phyloP scores from a whole-genome alignment of 2,888 invertebrate genomes.

The Melinopterus prodromus region DNA sequence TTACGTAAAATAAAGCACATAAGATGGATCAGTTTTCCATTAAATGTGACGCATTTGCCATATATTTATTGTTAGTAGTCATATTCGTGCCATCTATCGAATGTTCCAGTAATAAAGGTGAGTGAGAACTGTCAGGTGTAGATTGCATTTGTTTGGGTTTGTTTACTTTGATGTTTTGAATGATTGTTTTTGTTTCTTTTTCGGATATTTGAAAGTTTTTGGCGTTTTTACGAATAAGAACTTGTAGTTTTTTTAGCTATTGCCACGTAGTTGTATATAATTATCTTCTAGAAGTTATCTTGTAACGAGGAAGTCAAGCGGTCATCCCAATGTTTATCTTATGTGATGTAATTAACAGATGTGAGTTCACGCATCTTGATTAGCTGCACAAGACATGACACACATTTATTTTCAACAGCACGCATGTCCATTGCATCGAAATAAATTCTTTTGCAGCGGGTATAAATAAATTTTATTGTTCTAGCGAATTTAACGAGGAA shows the following conservation, averaged over 20 bases:
- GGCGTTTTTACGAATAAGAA: not conserved
- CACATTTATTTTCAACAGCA: slow-evolving; percentile 12
- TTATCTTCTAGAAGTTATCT: slow-evolving; percentile 4
- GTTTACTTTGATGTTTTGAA: slow-evolving; percentile 12
- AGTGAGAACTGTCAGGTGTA: slow-evolving; percentile 8
- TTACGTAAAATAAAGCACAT: not conserved
- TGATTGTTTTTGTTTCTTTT: not conserved
- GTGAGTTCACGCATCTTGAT: slow-evolving; percentile 9
- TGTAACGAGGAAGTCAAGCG: slow-evolving; percentile 26
- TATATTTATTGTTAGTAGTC: slow-evolving; percentile 16
- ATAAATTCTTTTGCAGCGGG: not conserved
- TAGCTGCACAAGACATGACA: slow-evolving; percentile 20
- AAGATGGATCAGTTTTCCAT: slow-evolving; percentile 14
- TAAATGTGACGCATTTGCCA: not conserved
- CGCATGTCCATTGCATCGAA: slow-evolving; percentile 5
- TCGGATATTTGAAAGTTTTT: not conserved
- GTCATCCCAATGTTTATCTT: slow-evolving; percentile 33
- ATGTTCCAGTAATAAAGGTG: slow-evolving; percentile 13
- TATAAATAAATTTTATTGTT: slow-evolving; percentile 11
- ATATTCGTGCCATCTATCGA: slow-evolving; percentile 19
- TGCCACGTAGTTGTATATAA: not conserved
- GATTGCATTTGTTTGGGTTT: slow-evolving; percentile 8
- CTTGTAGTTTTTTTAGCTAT: not conserved
- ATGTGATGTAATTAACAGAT: slow-evolving; percentile 35
- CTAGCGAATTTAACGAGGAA: not conserved